These are phyloP conservation scores for Eubucco bourcierii DNA, from an alignment of 2,113 vertebrate genomes.

Conservation along the genomic window DNA sequence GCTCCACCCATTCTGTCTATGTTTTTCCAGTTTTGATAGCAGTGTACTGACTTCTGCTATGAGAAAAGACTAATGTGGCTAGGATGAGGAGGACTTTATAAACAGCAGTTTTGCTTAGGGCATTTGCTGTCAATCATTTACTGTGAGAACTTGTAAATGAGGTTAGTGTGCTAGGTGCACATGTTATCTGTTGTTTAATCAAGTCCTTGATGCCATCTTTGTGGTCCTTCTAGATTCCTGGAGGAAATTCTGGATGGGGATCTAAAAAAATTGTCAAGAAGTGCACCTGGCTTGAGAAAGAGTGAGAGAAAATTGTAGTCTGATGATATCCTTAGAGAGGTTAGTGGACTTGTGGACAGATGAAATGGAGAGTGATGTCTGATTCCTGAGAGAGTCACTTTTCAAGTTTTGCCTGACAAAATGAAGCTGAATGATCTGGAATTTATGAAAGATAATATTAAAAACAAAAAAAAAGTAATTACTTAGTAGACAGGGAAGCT, in stretches of 20 bases:
- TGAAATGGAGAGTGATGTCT: background rate
- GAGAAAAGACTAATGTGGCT: slow-evolving; percentile 36
- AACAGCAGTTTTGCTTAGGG: slow-evolving; percentile 57
- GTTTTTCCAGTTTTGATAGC: slow-evolving; percentile 29
- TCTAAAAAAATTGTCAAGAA: slow-evolving; percentile 35
- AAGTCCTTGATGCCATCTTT: slow-evolving; percentile 46
- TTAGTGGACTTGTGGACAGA: background rate
- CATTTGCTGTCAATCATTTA: slow-evolving; percentile 39
- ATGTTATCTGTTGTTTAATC: slow-evolving; percentile 30
- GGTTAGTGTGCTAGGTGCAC: slow-evolving; percentile 7
- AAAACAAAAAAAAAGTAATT: too few species aligned
- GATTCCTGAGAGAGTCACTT: slow-evolving; percentile 32
- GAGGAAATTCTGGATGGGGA: slow-evolving; percentile 15
- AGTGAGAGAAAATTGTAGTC: background rate
- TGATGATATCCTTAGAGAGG: slow-evolving; percentile 13
- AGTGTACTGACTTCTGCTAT: background rate
- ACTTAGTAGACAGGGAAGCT: too few species aligned
- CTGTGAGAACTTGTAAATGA: slow-evolving; percentile 50
- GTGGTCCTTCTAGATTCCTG: slow-evolving; percentile 38
- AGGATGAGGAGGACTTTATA: slow-evolving; percentile 55
- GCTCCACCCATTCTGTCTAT: too few species aligned
- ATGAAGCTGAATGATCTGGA: background rate
- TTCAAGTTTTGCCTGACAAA: background rate
- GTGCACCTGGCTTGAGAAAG: slow-evolving; percentile 2
- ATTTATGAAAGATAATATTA: background rate